These are phyloP conservation scores for Sebastes goodei DNA, from an alignment of 2,797 vertebrate genomes.

Conservation along the genomic window DNA sequence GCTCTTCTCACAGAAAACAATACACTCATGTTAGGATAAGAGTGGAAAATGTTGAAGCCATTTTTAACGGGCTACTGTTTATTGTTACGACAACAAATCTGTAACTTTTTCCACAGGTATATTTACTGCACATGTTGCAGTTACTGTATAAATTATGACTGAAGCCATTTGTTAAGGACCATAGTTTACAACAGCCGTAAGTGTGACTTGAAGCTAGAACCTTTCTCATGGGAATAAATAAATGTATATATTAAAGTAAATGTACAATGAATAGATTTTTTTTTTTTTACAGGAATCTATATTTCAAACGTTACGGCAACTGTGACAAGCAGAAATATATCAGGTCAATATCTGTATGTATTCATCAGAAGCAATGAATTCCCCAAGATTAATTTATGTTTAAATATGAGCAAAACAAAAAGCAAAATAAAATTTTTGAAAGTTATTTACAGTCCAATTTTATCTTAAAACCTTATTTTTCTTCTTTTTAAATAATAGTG, in stretches of 20 bases:
- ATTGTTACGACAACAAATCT: not conserved
- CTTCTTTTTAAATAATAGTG: not conserved
- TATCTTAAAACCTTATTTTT: not conserved
- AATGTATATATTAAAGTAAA: not conserved
- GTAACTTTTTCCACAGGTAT: not conserved
- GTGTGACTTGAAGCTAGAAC: not conserved
- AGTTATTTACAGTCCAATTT: not conserved
- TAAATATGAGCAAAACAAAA: not conserved
- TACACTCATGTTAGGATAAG: not conserved
- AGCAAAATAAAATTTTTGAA: not conserved
- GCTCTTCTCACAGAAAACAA: slow-evolving; percentile 1
- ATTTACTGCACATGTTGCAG: not conserved
- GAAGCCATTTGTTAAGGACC: slow-evolving; percentile 11
- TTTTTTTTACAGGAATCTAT: not conserved
- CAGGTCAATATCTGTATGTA: not conserved
- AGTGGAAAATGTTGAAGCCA: not conserved
- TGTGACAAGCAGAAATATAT: not conserved
- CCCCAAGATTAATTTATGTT: not conserved
- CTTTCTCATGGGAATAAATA: not conserved
- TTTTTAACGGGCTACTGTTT: slow-evolving; percentile 13
- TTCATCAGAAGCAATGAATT: not conserved
- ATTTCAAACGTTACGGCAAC: not conserved
- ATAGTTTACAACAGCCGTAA: not conserved
- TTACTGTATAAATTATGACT: slow-evolving; percentile 5
- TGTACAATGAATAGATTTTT: not conserved